Base-by-base conservation (phyloP, 2,888 invertebrate species). In the Pyrgus malvae region DNA sequence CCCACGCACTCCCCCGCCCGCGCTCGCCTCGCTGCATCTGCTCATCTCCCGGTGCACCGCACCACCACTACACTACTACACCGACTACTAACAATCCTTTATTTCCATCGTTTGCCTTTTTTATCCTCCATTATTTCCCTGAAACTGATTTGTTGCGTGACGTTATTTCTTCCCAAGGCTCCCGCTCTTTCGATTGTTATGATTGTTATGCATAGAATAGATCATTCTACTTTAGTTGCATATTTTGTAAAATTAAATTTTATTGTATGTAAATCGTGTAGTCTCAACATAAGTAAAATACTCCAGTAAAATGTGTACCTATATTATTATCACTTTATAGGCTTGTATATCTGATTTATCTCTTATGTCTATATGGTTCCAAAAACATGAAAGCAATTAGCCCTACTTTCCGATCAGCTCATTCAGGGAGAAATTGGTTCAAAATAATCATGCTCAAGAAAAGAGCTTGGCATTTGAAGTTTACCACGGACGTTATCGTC, bases 61-160 rank as follows among this genome's bases (percentile, higher is more conserved):
- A 27, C 14, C n/a, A n/a, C 9, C 7, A 48, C 7, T 8, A n/a
- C n/a, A n/a, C 23, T 3, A 23, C 23, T 23, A 1, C n/a, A n/a
- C n/a, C n/a, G n/a, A n/a, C n/a, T 46, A 35, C 8, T 37, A 35
- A 16, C 25, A 48, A 25, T 25, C 37, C 27, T 38, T 27, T 27
- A 8, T 12, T 25, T 14, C 37, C 23, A 25, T 48, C n/a, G n/a
- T 38, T 29, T 29, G 29, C 27, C 17, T 33, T 27, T 19, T 19
- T 17, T 19, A 16, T 12, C 27, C 38, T 2, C 27, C 37, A 37
- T 46, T 48, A n/a, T 37, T 23, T 48, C 9, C 35, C 19, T 33
- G 29, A 33, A 23, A 27, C 40, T 41, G 14, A 31, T 16, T 49
- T 49, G 41, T 49, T 23, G 31, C 40, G 40, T 40, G 40, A 40